Conservation (phyloP, 2,113 vertebrate genomes). For the Trochalopteron elliotii region DNA sequence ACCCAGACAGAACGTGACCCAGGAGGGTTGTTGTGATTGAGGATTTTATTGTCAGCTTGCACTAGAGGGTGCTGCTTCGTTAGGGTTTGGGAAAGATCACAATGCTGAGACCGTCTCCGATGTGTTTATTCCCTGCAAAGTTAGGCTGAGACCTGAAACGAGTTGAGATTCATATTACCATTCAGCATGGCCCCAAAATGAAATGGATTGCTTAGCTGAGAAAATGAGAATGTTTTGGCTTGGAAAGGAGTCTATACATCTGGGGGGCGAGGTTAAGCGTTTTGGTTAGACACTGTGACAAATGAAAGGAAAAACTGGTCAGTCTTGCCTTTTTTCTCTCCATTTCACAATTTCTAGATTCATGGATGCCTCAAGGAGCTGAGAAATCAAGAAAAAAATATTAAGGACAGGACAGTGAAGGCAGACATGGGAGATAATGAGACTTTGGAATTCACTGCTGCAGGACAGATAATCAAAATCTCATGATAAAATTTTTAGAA, state of each 20-base stretch:
- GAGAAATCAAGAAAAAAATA: background rate
- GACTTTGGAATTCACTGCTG: conserved; percentile 6
- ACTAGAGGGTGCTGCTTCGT: conserved; percentile 41
- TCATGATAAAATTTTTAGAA: background rate
- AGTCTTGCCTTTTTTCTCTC: background rate
- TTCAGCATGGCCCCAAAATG: background rate
- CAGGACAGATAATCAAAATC: conserved; percentile 10
- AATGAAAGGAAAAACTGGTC: conserved; percentile 8
- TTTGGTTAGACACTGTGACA: background rate
- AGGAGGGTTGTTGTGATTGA: background rate
- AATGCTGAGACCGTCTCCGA: fast-evolving
- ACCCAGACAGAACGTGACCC: background rate
- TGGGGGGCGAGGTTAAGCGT: background rate
- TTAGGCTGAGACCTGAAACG: background rate
- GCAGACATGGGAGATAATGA: background rate
- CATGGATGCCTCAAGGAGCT: background rate
- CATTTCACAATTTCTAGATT: background rate
- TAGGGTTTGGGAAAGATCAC: background rate
- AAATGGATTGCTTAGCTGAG: background rate
- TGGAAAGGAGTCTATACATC: background rate
- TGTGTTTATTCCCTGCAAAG: background rate
- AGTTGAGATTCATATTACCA: background rate
- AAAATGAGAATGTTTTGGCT: conserved; percentile 1
- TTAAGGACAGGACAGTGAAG: background rate
- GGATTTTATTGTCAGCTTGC: background rate